Percentiles rank a stretch among this genome's conserved stretches.
These are phyloP conservation scores for Esox masquinongy DNA, from an alignment of 2,797 vertebrate genomes.

Conservation along the genomic window DNA sequence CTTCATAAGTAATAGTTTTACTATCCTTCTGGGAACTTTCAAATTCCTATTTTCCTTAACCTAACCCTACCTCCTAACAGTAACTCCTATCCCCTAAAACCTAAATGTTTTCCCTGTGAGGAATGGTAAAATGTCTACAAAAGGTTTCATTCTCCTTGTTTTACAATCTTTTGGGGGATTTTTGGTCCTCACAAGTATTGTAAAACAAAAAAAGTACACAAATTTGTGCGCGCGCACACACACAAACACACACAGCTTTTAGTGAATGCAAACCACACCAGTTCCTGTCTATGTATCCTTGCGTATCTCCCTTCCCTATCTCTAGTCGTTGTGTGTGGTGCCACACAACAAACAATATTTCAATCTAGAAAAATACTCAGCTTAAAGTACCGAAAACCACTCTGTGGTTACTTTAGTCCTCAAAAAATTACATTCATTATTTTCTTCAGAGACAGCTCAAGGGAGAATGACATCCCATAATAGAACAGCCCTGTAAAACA, in stretches of 20 bases:
- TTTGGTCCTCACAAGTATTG: too few species aligned
- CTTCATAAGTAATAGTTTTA: too few species aligned
- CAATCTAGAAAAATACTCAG: slow-evolving; percentile 2
- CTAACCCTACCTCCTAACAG: too few species aligned
- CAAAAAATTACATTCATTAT: slow-evolving; percentile 26
- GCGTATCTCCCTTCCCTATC: background rate
- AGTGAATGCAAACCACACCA: background rate
- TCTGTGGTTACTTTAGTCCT: background rate
- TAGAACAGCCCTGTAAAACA: slow-evolving; percentile 17
- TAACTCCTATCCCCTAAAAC: too few species aligned
- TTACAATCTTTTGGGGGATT: too few species aligned
- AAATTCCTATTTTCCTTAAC: too few species aligned
- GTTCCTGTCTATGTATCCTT: background rate
- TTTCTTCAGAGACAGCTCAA: slow-evolving; percentile 17
- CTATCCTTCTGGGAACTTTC: too few species aligned
- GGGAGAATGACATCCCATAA: slow-evolving; percentile 36
- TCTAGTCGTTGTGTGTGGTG: slow-evolving; percentile 19
- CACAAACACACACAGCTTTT: background rate
- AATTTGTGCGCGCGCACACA: background rate
- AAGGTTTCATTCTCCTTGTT: too few species aligned
- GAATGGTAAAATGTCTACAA: too few species aligned
- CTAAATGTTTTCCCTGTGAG: too few species aligned
- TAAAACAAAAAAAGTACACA: background rate
- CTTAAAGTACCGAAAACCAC: background rate
- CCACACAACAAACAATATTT: slow-evolving; percentile 45